phyloP scores from a whole-genome alignment of 2,888 invertebrate genomes.

The Phyllotreta cruciferae region DNA sequence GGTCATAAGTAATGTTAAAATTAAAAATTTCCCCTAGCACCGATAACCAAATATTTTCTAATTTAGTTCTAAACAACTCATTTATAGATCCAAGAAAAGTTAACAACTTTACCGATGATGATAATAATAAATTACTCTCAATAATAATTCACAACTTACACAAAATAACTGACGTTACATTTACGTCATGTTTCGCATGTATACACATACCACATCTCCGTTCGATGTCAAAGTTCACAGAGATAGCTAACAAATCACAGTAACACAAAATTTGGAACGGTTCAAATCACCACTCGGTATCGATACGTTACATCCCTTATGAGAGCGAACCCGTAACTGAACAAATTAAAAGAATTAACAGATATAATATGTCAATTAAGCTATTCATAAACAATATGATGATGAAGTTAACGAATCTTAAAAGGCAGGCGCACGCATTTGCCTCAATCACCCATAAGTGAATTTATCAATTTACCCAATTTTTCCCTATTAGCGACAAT shows the following conservation, averaged over 20 bases:
- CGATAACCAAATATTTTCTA: too few relatives aligned
- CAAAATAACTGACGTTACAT: constrained; percentile 8
- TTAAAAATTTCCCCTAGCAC: too few relatives aligned
- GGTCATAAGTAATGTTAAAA: too few relatives aligned
- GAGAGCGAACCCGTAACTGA: constrained; percentile 44
- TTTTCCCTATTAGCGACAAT: constrained; percentile 63
- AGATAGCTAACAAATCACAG: constrained; percentile 2
- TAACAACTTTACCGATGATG: too few relatives aligned
- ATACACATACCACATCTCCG: not conserved
- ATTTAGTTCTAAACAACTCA: too few relatives aligned
- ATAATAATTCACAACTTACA: not conserved
- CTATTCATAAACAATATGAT: constrained; percentile 51
- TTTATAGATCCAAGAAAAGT: too few relatives aligned
- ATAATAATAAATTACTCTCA: too few relatives aligned
- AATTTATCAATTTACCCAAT: constrained; percentile 64
- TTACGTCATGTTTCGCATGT: not conserved
- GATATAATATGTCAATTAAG: constrained; percentile 52
- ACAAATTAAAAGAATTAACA: constrained; percentile 49
- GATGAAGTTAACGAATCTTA: constrained; percentile 49
- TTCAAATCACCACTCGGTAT: constrained; percentile 30
- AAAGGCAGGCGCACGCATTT: constrained; percentile 52
- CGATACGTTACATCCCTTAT: constrained; percentile 43
- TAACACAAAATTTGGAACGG: not conserved
- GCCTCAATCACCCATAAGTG: constrained; percentile 57
- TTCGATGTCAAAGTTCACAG: constrained; percentile 1